Base-by-base conservation (phyloP, 53 echinoderm and acorn worm genomes). In the Pentamera pediparva region DNA sequence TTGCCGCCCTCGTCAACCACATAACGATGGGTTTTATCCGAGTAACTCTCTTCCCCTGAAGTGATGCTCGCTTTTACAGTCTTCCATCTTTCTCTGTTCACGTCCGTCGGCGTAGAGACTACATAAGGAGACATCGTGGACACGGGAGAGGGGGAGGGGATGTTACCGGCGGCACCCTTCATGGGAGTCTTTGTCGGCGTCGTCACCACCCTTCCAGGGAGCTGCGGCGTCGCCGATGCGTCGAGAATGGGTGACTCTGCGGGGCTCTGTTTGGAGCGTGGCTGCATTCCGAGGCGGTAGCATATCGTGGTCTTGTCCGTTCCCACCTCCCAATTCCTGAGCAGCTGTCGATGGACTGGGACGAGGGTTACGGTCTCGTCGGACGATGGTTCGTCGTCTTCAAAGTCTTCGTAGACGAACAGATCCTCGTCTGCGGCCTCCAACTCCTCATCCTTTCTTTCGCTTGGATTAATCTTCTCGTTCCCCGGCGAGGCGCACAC, bases 211-310 rank as follows among this genome's bases (percentile, higher is more conserved):
- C 43, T 75, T 35, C 61, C 80, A 70, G 27, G 30, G 11, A 69
- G 50, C 12, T 58, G 85, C 12, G 75, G 80, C 0, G 43, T 8
- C 3, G 48, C 32, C 5, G 43, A 13, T 3, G 37, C 18, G 10
- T 57, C 59, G 4, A 61, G 24, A 2, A 65, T 25, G 32, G 78
- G 78, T 40, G 59, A 50, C 0, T 26, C 52, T 22, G 53, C 13
- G 5, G 25, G 15, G 30, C 24, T 40, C 22, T 29, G 67, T 22
- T 52, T 72, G 12, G 78, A 65, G 11, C 72, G 77, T 7, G 82
- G 78, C 5, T 82, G 60, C 1, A 57, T 55, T 24, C 81, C 89
- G 19, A 89, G 77, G 8, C 89, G 84, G 28, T 89, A 89, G 39
- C 79, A 74, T 19, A 89, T 85, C 2, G 77, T 75, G 35, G 81